Evolutionary conservation across 2,888 invertebrate genomes (phyloP).

Genomic region (Melieria omissa): DNA sequence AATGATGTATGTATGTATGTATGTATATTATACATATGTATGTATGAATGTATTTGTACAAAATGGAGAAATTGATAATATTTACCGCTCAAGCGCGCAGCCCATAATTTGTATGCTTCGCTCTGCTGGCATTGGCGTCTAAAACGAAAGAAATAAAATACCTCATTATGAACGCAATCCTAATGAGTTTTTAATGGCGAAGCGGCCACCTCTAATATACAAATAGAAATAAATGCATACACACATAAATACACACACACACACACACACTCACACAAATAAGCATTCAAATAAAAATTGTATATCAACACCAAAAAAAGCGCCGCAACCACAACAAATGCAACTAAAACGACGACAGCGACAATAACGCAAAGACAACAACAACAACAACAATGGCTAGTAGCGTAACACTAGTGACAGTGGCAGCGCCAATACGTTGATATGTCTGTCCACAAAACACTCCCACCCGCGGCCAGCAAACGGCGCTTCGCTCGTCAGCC

Average conservation of each 20-base stretch:
- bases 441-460: no score
- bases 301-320: no score
- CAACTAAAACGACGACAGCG: background rate
- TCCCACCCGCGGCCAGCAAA: no score
- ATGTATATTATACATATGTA: constrained; percentile 1
- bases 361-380: background rate
- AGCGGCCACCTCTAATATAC: background rate
- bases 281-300: no score
- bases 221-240: constrained; percentile 9
- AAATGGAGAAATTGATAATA: no score
- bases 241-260: background rate
- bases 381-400: background rate
- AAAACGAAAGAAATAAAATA: background rate
- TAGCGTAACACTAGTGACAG: no score
- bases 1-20: background rate
- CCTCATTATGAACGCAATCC: constrained; percentile 36
- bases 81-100: no score
- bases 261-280: background rate
- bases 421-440: no score
- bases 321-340: no score
- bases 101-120: background rate
- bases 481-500: no score
- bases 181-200: constrained; percentile 62
- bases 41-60: background rate
- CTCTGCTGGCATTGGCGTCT: background rate